Percentiles rank a stretch among this genome's conserved stretches.
Conservation (phyloP, 2,113 vertebrate genomes). For the zebrafish (Danio rerio) region GRCz12tu NC_133194.1:11176501-11177000, state of each 20-base stretch:
- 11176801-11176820: background rate
- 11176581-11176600: slow-evolving; percentile 21
- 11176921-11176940: slow-evolving; percentile 22
- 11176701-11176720: slow-evolving; percentile 15
- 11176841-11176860: background rate
- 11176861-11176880: background rate
- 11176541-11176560: slow-evolving; percentile 75
- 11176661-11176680: slow-evolving; percentile 5
- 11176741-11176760: background rate
- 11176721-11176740: background rate
- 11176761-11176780: background rate
- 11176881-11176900: slow-evolving; percentile 16
- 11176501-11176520: slow-evolving; percentile 68
- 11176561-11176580: slow-evolving; percentile 49
- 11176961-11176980: slow-evolving; percentile 53
- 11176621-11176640: slow-evolving; percentile 54
- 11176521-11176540: slow-evolving; percentile 81
- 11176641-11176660: background rate
- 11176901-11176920: slow-evolving; percentile 7
- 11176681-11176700: background rate
- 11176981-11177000: slow-evolving; percentile 41
- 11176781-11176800: background rate
- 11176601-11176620: slow-evolving; percentile 48
- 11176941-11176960: slow-evolving; percentile 31
- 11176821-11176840: slow-evolving; percentile 5